Evolutionary conservation across 2,888 invertebrate genomes (phyloP), one percentile per base, ranked within the genome.

Genomic region (Notodonta dromedarius): DNA sequence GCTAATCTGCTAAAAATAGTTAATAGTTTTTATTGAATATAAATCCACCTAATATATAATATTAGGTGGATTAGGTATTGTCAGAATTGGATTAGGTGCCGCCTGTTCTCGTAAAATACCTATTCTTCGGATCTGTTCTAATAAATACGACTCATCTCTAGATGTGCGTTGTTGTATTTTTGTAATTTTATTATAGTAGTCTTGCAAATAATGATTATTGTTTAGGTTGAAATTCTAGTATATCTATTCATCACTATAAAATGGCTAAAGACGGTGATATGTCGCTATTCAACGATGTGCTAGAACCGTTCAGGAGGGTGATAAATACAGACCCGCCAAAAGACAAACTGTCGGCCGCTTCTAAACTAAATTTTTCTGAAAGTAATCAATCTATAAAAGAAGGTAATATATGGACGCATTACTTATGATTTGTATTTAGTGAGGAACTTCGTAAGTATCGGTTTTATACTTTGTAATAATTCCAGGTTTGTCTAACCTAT

Each of bases 221-320:
- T 53, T 32, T 53, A 35, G 9, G 13, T 5, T 35, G 35, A 35
- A 13, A 53, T 35, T 35, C 5, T 13, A 32, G 4, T 32, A 13
- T 4, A 4, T 53, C 13, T 35, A 9, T 55, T 39, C 14, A 46
- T 54, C 57, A 56, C 57, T 51, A 55, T 7, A 79, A 75, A 66
- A 93, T 93, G 93, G 89, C 93, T 60, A 91, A 90, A 72, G 91
- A 93, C 73, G 79, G 89, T 5, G 92, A 93, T 66, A 91, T 92
- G 87, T 93, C 94, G 62, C 79, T 94, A 53, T 89, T 88, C 63
- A 88, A 86, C 67, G 92, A 93, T 71, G 93, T 94, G 9, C 76
- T 94, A 64, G 89, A 93, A 74, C 94, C 94, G 6, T 94, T 94
- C 76, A 82, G 94, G 67, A 85, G 93, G 62, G 91, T 88, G 56